Evolutionary conservation across 2,888 invertebrate genomes (phyloP).

Genomic region (Rotaria sp.): DNA sequence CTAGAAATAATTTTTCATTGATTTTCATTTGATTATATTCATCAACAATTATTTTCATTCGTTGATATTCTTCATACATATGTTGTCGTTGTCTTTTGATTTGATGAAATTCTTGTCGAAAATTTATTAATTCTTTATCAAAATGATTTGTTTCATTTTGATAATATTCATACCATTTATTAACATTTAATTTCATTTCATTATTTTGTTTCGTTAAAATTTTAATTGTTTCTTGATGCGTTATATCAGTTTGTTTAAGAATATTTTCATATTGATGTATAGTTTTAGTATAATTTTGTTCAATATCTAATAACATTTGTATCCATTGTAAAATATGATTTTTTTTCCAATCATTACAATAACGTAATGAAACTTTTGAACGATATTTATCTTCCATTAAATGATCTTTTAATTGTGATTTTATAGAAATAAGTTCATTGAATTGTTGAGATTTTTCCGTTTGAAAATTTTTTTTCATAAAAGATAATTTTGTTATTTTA

Average conservation of each 20-base stretch:
- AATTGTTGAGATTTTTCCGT: not conserved
- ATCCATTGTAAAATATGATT: constrained; percentile 17
- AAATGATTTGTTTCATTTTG: not conserved
- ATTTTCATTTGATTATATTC: constrained; percentile 6
- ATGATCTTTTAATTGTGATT: not conserved
- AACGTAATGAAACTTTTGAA: not conserved
- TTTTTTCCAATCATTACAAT: not conserved
- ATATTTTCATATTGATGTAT: not conserved
- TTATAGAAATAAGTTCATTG: not conserved
- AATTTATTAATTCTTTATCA: not conserved
- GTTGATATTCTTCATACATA: not conserved
- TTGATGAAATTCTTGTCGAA: not conserved
- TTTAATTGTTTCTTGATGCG: not conserved
- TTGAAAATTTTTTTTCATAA: not conserved
- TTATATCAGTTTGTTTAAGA: not conserved
- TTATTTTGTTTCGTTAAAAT: not conserved
- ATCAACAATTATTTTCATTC: not conserved
- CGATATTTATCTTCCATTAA: not conserved
- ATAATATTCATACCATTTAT: not conserved
- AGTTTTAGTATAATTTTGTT: not conserved
- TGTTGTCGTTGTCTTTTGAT: not conserved
- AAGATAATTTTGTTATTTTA: not conserved
- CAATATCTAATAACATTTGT: not conserved
- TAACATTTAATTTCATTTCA: not conserved
- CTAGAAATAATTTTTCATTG: not conserved